Evolutionary conservation across 2,797 vertebrate species (phyloP), one percentile per base, ranked within the genome.

Genomic region (Fringilla coelebs): DNA sequence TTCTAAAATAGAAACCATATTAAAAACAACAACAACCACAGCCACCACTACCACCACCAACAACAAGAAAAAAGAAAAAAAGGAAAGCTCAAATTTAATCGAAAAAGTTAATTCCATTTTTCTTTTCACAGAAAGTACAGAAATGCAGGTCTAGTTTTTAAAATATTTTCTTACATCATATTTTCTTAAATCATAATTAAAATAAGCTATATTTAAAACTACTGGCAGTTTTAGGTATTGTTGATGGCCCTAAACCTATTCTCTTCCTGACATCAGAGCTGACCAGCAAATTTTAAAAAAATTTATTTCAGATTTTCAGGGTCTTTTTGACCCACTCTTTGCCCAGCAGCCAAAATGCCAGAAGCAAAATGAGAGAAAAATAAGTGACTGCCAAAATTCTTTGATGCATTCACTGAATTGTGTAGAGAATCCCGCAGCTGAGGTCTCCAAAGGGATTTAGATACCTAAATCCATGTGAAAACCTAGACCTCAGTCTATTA

Each of bases 381-480:
- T 12, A 54, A 70, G 51, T 49, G 49, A n/a, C 34, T 76, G 58
- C 31, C 46, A 81, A 55, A 75, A 11, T 24, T 79, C 29, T 55
- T 66, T 63, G 25, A 67, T 32, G 29, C 21, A 25, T 87, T 90
- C 52, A 24, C 48, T 57, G 26, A 76, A 40, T 67, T 93, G 48
- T 63, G 45, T 52, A 26, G 24, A 60, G 49, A 76, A 85, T 83
- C 82, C 24, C 72, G 71, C 49, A 88, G 72, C 0, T 71, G 34
- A 88, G 51, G 17, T 85, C 55, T 94, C 67, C 71, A 52, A 93
- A 93, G 55, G 29, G 78, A 87, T 76, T 92, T 89, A 79, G 84
- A 85, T 67, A 77, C 67, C 63, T 77, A 93, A 85, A 92, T 74
- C 60, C 72, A 38, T 80, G 34, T 72, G 82, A 74, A 85, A 94